A percentile compares a stretch with the other conserved stretches of the same genome.
Conservation (phyloP, 2,888 invertebrate genomes). For the Drosophila aldrichi region DNA sequence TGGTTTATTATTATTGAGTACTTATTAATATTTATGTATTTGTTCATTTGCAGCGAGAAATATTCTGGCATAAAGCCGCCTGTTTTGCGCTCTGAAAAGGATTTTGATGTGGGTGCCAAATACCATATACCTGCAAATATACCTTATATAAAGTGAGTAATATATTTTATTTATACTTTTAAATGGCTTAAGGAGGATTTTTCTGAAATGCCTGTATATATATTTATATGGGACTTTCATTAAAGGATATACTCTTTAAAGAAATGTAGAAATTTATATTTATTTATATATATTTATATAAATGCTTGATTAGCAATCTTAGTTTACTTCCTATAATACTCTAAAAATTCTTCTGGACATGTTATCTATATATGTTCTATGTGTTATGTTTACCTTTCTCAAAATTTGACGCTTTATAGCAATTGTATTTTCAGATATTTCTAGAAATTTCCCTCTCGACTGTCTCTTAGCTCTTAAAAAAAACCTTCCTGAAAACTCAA, state of each 20-base stretch:
- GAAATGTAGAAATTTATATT: background rate
- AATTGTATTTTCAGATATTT: background rate
- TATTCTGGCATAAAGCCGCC: constrained; percentile 95
- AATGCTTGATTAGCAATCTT: no score
- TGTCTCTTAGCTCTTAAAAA: background rate
- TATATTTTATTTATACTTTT: background rate
- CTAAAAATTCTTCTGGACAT: no score
- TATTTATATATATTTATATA: background rate
- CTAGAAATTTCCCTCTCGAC: background rate
- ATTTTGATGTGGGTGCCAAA: constrained; percentile 97
- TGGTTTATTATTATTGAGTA: background rate
- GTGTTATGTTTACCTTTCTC: no score
- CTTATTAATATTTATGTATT: background rate
- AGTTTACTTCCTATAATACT: no score
- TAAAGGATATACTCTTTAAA: background rate
- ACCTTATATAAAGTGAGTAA: constrained; percentile 94
- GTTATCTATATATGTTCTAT: no score
- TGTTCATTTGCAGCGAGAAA: constrained; percentile 87
- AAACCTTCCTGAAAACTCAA: background rate
- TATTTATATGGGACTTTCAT: background rate
- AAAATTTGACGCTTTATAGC: no score
- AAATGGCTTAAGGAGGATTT: background rate
- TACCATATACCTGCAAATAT: constrained; percentile 96
- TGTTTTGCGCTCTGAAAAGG: constrained; percentile 92
- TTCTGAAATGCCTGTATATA: background rate